Evolutionary conservation across 2,888 invertebrate species (phyloP), one percentile per base, ranked within the genome.

Genomic region (Cerastis rubricosa): DNA sequence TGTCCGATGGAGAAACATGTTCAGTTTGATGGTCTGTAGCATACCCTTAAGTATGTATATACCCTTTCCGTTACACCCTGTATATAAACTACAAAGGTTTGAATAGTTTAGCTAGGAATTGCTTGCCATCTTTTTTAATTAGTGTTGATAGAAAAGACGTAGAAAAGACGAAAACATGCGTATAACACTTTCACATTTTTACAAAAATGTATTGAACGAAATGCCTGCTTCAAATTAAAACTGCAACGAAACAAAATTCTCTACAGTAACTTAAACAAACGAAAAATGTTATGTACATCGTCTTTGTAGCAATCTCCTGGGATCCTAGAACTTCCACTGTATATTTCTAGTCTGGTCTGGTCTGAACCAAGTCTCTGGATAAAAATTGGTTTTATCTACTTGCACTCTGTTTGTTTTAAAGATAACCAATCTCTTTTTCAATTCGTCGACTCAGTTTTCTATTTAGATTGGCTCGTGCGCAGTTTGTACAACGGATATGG

Each of bases 331-430:
- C 87, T 87, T 87, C 72, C 76, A 83, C 85, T 84, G 85, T 85
- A 86, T 83, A 85, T 85, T 80, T 84, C 76, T 71, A 85, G 77
- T 79, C 65, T 77, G 69, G 78, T 79, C 64, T 77, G 65, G 78
- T 81, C 71, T 74, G 63, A 19, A 67, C 67, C 64, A 78, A 73
- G 77, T 80, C 87, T 76, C 75, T 57, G 80, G 81, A 74, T 80
- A 85, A 75, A 83, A 87, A 86, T 86, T 84, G 84, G 84, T 87
- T 89, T 74, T 83, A 85, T 86, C 82, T 84, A 85, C 82, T 85
- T 75, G 80, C 71, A 76, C 73, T 87, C 75, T 75, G 63, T 80
- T 81, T 81, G 80, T 73, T 81, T 80, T 65, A 76, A 71, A 84
- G 59, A 78, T 80, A 74, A 63, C 81, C 73, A 74, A 74, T 76